phyloP scores from a whole-genome alignment of 2,888 invertebrate species.

The Rhingia campestris region DNA sequence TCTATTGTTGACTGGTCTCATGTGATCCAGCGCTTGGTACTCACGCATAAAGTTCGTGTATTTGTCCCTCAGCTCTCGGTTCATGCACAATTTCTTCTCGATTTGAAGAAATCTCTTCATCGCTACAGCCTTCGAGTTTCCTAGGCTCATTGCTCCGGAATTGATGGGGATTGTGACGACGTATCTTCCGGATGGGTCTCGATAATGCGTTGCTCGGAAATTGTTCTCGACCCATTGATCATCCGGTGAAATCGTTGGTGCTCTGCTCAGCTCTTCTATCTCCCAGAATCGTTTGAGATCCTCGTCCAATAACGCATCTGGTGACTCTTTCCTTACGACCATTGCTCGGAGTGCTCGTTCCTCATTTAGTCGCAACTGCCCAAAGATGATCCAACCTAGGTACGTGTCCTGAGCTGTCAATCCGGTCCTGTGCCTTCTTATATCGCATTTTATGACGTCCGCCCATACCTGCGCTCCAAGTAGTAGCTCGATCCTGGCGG shows the following conservation, averaged over 20 bases:
- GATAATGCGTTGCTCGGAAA: slow-evolving; percentile 9
- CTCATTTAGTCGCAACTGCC: slow-evolving; percentile 2
- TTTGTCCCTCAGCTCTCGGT: background rate
- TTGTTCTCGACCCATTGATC: slow-evolving; percentile 30
- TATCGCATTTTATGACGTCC: slow-evolving; percentile 27
- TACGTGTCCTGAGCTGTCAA: slow-evolving; percentile 23
- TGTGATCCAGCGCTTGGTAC: slow-evolving; percentile 27
- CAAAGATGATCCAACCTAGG: slow-evolving; percentile 40
- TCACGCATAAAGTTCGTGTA: slow-evolving; percentile 25
- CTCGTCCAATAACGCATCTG: background rate
- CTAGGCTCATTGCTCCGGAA: too few species aligned
- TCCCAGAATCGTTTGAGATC: slow-evolving; percentile 2
- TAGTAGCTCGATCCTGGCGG: slow-evolving; percentile 11
- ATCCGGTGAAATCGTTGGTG: background rate
- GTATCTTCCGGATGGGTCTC: slow-evolving; percentile 4
- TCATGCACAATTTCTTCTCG: slow-evolving; percentile 11
- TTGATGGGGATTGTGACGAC: slow-evolving; percentile 29
- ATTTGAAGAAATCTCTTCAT: too few species aligned
- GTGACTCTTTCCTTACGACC: background rate
- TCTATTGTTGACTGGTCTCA: background rate
- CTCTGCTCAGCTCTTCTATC: slow-evolving; percentile 12
- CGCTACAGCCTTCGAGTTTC: too few species aligned
- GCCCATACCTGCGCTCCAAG: slow-evolving; percentile 35
- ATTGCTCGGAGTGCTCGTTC: background rate
- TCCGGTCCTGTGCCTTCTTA: slow-evolving; percentile 13